Conservation (phyloP, 2,888 invertebrate species). For the Nomada lathburiana region DNA sequence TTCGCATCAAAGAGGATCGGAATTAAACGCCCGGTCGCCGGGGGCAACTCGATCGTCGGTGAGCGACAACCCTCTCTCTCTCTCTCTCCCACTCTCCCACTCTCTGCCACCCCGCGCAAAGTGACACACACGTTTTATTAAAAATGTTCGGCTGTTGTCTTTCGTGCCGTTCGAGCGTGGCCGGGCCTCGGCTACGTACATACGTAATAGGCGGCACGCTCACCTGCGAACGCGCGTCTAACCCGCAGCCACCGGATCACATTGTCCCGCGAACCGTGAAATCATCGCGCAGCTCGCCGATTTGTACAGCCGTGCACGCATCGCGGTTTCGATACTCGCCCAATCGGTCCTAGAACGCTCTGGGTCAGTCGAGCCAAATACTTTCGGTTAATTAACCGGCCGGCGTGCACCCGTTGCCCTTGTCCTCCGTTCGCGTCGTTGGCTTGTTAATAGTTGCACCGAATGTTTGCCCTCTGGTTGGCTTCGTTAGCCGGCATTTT, state of each 20-base stretch:
- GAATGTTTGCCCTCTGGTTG: too few species aligned
- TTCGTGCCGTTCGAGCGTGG: conserved; percentile 22
- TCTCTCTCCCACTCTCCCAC: conserved; percentile 27
- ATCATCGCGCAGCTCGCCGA: conserved; percentile 44
- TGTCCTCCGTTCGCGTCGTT: neutral
- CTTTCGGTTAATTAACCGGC: neutral
- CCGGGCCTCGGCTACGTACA: neutral
- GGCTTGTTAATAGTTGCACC: neutral
- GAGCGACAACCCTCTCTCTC: conserved; percentile 34
- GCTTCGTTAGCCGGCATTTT: too few species aligned
- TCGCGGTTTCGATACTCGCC: conserved; percentile 20
- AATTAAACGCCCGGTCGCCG: conserved; percentile 65
- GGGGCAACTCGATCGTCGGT: conserved; percentile 59
- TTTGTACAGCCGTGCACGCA: conserved; percentile 22
- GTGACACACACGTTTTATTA: conserved; percentile 65
- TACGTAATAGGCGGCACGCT: conserved; percentile 1
- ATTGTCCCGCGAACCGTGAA: conserved; percentile 42
- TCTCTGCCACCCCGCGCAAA: conserved; percentile 37
- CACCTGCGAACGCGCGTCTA: conserved; percentile 25
- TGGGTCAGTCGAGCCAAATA: neutral
- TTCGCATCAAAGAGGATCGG: conserved; percentile 64
- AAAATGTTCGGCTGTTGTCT: conserved; percentile 63
- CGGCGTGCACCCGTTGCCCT: neutral
- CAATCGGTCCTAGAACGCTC: neutral
- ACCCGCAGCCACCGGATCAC: conserved; percentile 13